These are phyloP conservation scores for Catharus ustulatus DNA, from an alignment of 2,797 vertebrate genomes.

Conservation along the genomic window DNA sequence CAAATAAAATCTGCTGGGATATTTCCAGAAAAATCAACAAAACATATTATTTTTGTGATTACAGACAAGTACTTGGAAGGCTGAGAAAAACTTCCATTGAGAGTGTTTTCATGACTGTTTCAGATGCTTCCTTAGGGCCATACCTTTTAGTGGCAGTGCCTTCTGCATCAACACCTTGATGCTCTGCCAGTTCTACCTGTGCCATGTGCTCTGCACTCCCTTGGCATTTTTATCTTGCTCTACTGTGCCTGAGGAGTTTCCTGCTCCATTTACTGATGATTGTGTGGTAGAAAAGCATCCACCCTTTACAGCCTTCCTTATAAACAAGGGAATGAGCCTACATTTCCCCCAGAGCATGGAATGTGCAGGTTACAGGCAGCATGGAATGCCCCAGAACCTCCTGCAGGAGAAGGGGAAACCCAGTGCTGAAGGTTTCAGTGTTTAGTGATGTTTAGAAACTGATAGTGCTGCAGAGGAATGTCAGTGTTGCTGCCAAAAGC, in stretches of 20 bases:
- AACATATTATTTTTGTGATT: neutral
- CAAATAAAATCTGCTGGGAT: neutral
- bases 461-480: neutral
- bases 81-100: neutral
- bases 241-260: conserved; percentile 35
- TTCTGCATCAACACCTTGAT: conserved; percentile 19
- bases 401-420: neutral
- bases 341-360: neutral
- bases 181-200: conserved; percentile 18
- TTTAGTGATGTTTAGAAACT: neutral
- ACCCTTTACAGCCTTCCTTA: neutral
- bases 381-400: neutral
- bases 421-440: neutral
- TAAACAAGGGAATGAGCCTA: neutral
- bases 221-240: conserved; percentile 24
- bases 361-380: neutral
- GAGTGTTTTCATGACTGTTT: neutral
- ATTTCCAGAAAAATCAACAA: conserved; percentile 9
- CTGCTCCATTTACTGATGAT: neutral
- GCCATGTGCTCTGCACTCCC: neutral
- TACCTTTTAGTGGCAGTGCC: neutral
- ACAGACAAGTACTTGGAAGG: neutral
- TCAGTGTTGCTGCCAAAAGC: neutral
- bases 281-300: neutral
- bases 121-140: conserved; percentile 8